Evolutionary conservation across 2,113 vertebrate species (phyloP).

Genomic region (Calidris pygmaea): DNA sequence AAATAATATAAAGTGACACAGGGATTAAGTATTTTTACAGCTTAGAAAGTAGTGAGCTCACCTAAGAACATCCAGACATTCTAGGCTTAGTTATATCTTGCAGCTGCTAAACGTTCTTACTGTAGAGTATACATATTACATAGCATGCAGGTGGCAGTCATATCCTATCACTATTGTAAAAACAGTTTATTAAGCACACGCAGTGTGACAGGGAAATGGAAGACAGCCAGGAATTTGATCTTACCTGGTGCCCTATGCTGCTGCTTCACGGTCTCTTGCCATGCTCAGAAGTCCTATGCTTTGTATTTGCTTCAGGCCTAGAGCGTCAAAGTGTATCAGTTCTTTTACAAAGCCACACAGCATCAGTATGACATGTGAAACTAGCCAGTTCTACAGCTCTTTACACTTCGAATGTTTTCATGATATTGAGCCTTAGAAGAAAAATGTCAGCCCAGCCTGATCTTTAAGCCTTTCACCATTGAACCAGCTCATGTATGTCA

Average conservation of each 20-base stretch:
- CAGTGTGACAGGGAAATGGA: conserved; percentile 73
- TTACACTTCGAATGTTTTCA: conserved; percentile 80
- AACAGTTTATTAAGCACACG: conserved; percentile 60
- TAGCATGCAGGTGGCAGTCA: conserved; percentile 73
- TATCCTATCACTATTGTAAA: conserved; percentile 65
- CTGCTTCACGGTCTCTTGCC: conserved; percentile 83
- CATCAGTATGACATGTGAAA: conserved; percentile 83
- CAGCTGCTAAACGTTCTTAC: conserved; percentile 40
- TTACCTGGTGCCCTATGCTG: conserved; percentile 84
- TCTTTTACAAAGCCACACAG: conserved; percentile 75
- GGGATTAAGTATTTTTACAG: conserved; percentile 49
- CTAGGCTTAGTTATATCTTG: conserved; percentile 19
- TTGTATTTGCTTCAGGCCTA: conserved; percentile 75
- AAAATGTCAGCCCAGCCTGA: conserved; percentile 44
- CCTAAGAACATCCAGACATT: conserved; percentile 45
- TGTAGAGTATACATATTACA: conserved; percentile 17
- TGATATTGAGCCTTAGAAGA: conserved; percentile 76
- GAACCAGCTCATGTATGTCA: conserved; percentile 15
- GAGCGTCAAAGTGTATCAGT: conserved; percentile 82
- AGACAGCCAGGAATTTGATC: conserved; percentile 73
- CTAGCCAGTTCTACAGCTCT: conserved; percentile 76
- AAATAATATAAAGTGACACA: conserved; percentile 50
- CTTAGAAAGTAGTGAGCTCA: conserved; percentile 24
- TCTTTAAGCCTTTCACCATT: conserved; percentile 40
- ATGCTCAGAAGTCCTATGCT: conserved; percentile 64